These are phyloP conservation scores for Falco peregrinus DNA, from an alignment of 2,797 vertebrate species.

Conservation along the genomic window DNA sequence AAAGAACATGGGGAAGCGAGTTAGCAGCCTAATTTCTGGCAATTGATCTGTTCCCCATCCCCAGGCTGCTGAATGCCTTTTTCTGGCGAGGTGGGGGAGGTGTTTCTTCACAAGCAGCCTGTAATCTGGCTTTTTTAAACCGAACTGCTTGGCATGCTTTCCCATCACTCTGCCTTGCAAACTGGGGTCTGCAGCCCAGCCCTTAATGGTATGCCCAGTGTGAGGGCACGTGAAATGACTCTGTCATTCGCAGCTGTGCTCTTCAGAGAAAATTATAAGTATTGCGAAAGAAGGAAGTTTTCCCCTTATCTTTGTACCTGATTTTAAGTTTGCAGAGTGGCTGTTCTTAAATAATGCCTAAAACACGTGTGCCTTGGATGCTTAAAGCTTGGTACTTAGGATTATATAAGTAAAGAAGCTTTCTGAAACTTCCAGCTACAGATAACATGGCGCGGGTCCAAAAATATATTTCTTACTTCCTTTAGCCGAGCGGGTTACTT, in stretches of 20 bases:
- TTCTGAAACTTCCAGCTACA: background rate
- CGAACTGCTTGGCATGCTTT: background rate
- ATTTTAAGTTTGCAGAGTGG: background rate
- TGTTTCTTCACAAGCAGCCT: background rate
- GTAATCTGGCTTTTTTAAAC: background rate
- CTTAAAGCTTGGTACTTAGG: background rate
- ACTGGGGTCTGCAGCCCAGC: background rate
- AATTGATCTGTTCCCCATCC: slow-evolving; percentile 32
- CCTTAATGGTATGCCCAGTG: background rate
- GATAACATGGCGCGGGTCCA: background rate
- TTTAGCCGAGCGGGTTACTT: background rate
- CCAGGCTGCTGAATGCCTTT: slow-evolving; percentile 30
- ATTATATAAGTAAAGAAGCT: background rate
- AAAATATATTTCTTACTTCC: background rate
- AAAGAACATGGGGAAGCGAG: slow-evolving; percentile 55
- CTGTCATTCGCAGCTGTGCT: background rate
- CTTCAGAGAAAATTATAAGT: background rate
- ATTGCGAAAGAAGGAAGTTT: background rate
- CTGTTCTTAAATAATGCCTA: background rate
- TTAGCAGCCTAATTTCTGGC: slow-evolving; percentile 62
- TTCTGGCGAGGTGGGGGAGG: slow-evolving; percentile 26
- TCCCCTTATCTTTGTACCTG: background rate
- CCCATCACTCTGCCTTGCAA: background rate
- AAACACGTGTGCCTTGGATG: background rate
- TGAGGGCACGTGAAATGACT: background rate